Base-by-base conservation (phyloP, 1,140 invertebrate species). In the Listronotus bonariensis region DNA sequence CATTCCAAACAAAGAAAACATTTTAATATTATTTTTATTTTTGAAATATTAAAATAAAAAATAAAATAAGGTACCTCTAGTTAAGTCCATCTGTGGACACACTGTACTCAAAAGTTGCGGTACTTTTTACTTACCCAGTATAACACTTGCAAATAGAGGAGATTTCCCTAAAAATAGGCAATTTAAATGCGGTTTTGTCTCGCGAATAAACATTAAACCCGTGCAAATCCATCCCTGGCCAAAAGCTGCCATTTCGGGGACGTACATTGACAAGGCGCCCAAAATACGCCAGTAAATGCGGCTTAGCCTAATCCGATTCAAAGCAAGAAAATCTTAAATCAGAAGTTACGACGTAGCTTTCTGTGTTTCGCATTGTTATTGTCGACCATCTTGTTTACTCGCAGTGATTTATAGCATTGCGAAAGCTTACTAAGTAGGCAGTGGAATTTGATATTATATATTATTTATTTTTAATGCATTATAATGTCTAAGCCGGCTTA, bases 361-460 rank as follows among this genome's bases (percentile, higher is more conserved):
- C 62, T 68, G 61, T 68, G 61, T 68, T 63, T 68, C 41, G 54
- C 55, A 43, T 36, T 52, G 49, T 51, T 68, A 68, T 68, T 68
- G 66, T 68, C 54, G 52, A 60, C 66, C 66, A 68, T 68, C 66
- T 68, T 68, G 66, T 68, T 68, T 68, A 68, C 60, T 68, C 60
- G 41, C 57, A 54, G 41, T 59, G 66, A 68, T 68, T 68, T 68
- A 68, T 68, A 45, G 8, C 42, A n/a, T 18, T 15, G 42, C 9
- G 42, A 45, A 15, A 11, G 42, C n/a, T 45, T 45, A 15, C 17
- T 45, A 15, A 45, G 42, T 11, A 45, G 1, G 17, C 42, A 15
- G 12, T 6, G n/a, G 42, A 4, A 18, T 18, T 45, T 45, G 3
- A 36, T 36, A 5, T 9, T 7, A 12, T 36, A 10, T 12, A 36